Evolutionary conservation across 2,888 invertebrate genomes (phyloP).

Genomic region (Orthosia cruda): DNA sequence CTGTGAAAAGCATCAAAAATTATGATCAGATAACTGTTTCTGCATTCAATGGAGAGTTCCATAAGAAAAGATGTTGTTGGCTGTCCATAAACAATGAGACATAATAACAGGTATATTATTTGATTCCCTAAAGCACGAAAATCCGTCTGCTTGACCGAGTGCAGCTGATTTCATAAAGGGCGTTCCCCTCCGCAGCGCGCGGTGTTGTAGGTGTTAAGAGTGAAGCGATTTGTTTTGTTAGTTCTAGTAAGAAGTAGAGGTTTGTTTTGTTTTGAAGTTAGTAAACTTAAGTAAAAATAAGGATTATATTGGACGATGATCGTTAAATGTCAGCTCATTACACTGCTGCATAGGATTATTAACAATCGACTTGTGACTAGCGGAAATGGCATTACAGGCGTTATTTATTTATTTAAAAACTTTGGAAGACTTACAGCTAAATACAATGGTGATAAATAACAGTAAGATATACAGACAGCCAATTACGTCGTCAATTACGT

Average conservation of each 20-base stretch:
- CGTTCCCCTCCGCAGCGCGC: constrained; percentile 85
- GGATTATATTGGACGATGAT: not conserved
- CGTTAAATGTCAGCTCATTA: not conserved
- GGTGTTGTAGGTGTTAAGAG: constrained; percentile 73
- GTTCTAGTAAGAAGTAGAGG: too few relatives aligned
- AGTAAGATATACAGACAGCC: too few relatives aligned
- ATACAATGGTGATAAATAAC: too few relatives aligned
- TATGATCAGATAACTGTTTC: constrained; percentile 52
- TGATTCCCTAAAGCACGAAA: constrained; percentile 84
- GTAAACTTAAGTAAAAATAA: too few relatives aligned
- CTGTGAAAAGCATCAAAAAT: constrained; percentile 19
- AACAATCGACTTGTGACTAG: not conserved
- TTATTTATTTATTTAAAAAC: too few relatives aligned
- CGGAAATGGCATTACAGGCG: not conserved
- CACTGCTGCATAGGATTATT: not conserved
- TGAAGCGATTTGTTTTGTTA: constrained; percentile 61
- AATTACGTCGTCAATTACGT: too few relatives aligned
- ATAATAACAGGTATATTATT: constrained; percentile 79
- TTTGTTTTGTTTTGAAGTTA: too few relatives aligned
- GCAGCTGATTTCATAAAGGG: constrained; percentile 89
- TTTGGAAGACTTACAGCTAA: too few relatives aligned
- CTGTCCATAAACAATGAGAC: constrained; percentile 72
- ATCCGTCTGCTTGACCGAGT: constrained; percentile 84
- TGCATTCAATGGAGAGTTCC: constrained; percentile 40
- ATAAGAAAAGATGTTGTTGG: constrained; percentile 59